A percentile compares a stretch with the other conserved stretches of the same genome.
phyloP scores from a whole-genome alignment of 2,888 invertebrate species.

The Ecliptopera silaceata region DNA sequence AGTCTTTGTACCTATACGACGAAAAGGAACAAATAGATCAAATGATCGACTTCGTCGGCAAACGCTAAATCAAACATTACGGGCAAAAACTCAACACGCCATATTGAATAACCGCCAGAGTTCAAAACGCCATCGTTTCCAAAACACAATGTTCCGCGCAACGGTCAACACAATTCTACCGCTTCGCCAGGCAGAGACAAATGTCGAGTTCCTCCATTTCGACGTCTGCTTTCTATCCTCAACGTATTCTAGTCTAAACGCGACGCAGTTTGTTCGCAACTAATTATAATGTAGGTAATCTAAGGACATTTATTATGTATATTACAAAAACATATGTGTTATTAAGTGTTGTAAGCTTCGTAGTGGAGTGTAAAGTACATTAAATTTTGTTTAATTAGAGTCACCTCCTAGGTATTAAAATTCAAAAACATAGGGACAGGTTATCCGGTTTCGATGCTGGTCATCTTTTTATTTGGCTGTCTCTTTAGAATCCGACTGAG shows the following conservation, averaged over 20 bases:
- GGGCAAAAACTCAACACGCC: conserved; percentile 57
- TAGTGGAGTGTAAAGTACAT: conserved; percentile 72
- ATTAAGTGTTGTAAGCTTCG: conserved; percentile 74
- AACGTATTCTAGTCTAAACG: conserved; percentile 81
- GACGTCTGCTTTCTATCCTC: conserved; percentile 81
- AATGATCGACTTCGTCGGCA: conserved; percentile 91
- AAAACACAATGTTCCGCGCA: conserved; percentile 47
- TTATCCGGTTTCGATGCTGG: conserved; percentile 64
- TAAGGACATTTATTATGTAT: conserved; percentile 71
- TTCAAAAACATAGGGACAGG: conserved; percentile 50
- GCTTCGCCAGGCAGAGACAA: conserved; percentile 69
- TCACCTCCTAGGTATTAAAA: conserved; percentile 70
- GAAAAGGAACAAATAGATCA: conserved; percentile 90
- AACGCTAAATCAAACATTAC: conserved; percentile 71
- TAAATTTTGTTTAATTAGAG: conserved; percentile 55
- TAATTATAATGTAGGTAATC: conserved; percentile 73
- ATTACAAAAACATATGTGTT: conserved; percentile 66
- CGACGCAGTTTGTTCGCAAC: conserved; percentile 76
- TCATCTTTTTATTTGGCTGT: conserved; percentile 57
- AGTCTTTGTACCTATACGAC: conserved; percentile 89
- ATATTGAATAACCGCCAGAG: conserved; percentile 55
- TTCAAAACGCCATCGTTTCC: conserved; percentile 50
- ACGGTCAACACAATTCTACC: conserved; percentile 56
- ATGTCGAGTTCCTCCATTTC: conserved; percentile 66
- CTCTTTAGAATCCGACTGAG: conserved; percentile 60